Conservation (phyloP, 2,113 vertebrate species). For the Zeus faber region DNA sequence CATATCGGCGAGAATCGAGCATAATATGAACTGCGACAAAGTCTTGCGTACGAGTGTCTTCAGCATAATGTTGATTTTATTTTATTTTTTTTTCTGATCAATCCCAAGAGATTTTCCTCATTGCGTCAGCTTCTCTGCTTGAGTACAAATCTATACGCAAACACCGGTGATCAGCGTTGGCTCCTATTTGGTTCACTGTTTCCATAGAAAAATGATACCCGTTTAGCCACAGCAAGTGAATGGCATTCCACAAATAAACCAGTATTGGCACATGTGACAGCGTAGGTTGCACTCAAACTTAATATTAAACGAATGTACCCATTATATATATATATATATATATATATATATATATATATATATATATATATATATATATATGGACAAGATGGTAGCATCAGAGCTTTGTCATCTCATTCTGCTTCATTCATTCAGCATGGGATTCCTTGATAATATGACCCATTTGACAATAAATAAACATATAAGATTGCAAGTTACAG, state of each 20-base stretch:
- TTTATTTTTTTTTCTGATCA: constrained; percentile 54
- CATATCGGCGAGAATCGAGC: constrained; percentile 38
- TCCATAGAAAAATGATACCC: constrained; percentile 65
- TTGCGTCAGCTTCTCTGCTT: constrained; percentile 52
- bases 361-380: constrained; percentile 33
- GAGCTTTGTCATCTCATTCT: constrained; percentile 41
- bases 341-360: constrained; percentile 33
- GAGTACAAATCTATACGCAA: constrained; percentile 62
- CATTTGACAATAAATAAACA: constrained; percentile 43
- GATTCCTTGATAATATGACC: not conserved
- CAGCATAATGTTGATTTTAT: constrained; percentile 40
- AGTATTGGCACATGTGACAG: constrained; percentile 39
- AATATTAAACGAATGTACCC: not conserved
- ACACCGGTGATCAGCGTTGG: constrained; percentile 52
- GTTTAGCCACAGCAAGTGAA: constrained; percentile 60
- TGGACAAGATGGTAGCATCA: constrained; percentile 45
- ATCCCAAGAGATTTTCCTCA: constrained; percentile 52
- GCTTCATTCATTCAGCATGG: constrained; percentile 24
- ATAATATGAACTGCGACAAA: constrained; percentile 46
- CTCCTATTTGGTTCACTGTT: constrained; percentile 62
- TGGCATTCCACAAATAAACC: constrained; percentile 36
- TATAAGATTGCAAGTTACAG: constrained; percentile 38
- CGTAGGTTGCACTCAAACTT: constrained; percentile 18
- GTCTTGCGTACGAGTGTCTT: constrained; percentile 33
- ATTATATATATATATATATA: constrained; percentile 29